A percentile compares a stretch with the other conserved stretches of the same genome.
These are phyloP conservation scores for Xenopus laevis DNA, from an alignment of 2,113 vertebrate genomes.

Conservation along the genomic window DNA sequence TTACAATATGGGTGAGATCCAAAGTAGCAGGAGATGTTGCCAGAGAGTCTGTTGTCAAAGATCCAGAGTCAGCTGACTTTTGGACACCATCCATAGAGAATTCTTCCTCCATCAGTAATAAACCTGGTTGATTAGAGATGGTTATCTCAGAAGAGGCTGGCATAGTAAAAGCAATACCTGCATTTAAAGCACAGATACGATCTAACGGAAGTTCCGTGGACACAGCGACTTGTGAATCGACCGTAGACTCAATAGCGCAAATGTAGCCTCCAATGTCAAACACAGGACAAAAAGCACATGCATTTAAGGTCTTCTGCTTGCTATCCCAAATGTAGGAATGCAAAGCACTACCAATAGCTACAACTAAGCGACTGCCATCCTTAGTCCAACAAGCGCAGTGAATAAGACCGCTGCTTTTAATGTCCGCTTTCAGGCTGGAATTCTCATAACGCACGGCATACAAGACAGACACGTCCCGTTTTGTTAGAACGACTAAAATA, in stretches of 20 bases:
- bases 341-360: constrained; percentile 81
- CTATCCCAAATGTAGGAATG: constrained; percentile 90
- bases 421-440: constrained; percentile 73
- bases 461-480: constrained; percentile 76
- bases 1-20: constrained; percentile 81
- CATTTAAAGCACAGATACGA: constrained; percentile 83
- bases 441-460: constrained; percentile 74
- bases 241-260: constrained; percentile 74
- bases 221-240: constrained; percentile 74
- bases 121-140: constrained; percentile 53
- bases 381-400: constrained; percentile 93
- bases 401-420: constrained; percentile 71
- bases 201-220: constrained; percentile 88
- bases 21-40: constrained; percentile 65
- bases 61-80: constrained; percentile 62
- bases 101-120: constrained; percentile 57
- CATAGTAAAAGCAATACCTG: constrained; percentile 71
- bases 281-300: constrained; percentile 78
- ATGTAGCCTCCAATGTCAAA: constrained; percentile 81
- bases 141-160: constrained; percentile 49
- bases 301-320: constrained; percentile 73
- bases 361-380: constrained; percentile 82
- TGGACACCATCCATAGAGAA: constrained; percentile 56
- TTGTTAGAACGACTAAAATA: constrained; percentile 80
- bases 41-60: constrained; percentile 51